These are phyloP conservation scores for Dynastes hyllus DNA, from an alignment of 2,888 invertebrate species.

Conservation along the genomic window DNA sequence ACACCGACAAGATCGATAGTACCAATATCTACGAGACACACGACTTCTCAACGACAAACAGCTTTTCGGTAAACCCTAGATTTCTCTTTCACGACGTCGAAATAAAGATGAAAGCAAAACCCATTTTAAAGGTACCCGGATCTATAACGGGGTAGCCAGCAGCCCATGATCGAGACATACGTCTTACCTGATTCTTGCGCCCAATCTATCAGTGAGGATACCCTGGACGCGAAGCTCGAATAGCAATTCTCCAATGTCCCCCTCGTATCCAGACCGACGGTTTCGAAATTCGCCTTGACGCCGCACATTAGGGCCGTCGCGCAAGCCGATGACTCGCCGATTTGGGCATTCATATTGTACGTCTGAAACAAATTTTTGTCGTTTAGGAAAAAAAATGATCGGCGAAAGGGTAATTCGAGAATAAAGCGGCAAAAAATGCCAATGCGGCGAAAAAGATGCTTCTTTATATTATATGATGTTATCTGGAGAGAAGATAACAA, in stretches of 20 bases:
- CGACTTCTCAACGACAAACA: constrained; percentile 4
- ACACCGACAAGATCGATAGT: constrained; percentile 12
- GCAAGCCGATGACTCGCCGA: constrained; percentile 80
- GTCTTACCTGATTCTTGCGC: constrained; percentile 75
- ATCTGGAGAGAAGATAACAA: too few relatives aligned
- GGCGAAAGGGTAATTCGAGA: neutral
- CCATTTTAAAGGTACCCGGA: neutral
- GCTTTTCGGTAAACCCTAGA: neutral
- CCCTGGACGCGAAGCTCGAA: constrained; percentile 73
- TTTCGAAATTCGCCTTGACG: constrained; percentile 80
- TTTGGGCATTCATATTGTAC: constrained; percentile 79
- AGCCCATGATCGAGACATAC: neutral
- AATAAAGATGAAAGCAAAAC: constrained; percentile 1
- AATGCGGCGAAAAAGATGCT: too few relatives aligned
- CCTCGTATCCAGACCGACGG: constrained; percentile 76
- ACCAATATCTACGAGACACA: constrained; percentile 22
- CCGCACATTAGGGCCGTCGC: constrained; percentile 80
- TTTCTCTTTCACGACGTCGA: constrained; percentile 1
- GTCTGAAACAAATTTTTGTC: constrained; percentile 72
- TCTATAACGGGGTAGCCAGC: neutral
- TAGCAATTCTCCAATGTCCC: constrained; percentile 76
- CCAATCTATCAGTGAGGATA: constrained; percentile 76
- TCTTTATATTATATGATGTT: too few relatives aligned
- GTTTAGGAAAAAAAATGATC: neutral
- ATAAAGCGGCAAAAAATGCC: neutral